Percentiles rank a stretch among this genome's conserved stretches.
Evolutionary conservation across 1,140 invertebrate species (phyloP).

Genomic region (Aphelenchoides besseyi): DNA sequence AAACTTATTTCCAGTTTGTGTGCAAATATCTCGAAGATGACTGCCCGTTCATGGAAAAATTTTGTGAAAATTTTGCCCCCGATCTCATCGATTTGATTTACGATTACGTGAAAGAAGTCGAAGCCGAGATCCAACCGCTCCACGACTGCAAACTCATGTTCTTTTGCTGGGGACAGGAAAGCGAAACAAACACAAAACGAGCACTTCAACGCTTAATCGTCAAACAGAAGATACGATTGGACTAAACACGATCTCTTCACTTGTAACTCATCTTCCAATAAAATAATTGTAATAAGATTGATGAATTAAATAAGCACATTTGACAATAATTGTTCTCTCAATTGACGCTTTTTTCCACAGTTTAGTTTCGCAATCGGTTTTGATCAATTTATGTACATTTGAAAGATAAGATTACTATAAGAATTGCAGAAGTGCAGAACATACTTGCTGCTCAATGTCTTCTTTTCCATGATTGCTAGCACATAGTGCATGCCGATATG

Average conservation of each 20-base stretch:
- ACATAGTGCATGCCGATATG: no score
- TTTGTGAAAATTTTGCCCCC: neutral
- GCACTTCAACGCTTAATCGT: neutral
- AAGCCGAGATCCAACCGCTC: neutral
- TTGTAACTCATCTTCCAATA: neutral
- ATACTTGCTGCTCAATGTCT: no score
- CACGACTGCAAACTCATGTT: slow-evolving; percentile 14
- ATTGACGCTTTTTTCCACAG: no score
- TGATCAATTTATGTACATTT: no score
- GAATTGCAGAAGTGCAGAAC: no score
- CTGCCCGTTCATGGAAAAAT: neutral
- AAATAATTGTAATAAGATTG: no score
- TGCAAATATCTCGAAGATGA: slow-evolving; percentile 7
- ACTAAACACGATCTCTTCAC: slow-evolving; percentile 5
- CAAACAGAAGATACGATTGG: neutral
- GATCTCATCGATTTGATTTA: neutral
- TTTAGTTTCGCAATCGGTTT: no score
- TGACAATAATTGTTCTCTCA: no score
- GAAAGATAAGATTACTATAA: no score
- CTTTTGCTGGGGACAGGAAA: slow-evolving; percentile 5
- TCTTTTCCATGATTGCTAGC: no score
- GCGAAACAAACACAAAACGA: neutral
- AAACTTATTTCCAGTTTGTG: neutral
- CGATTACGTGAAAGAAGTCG: slow-evolving; percentile 2
- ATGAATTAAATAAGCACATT: no score